A percentile compares a stretch with the other conserved stretches of the same genome.
Conservation (phyloP, 2,888 invertebrate species). For the Hemithea aestivaria region DNA sequence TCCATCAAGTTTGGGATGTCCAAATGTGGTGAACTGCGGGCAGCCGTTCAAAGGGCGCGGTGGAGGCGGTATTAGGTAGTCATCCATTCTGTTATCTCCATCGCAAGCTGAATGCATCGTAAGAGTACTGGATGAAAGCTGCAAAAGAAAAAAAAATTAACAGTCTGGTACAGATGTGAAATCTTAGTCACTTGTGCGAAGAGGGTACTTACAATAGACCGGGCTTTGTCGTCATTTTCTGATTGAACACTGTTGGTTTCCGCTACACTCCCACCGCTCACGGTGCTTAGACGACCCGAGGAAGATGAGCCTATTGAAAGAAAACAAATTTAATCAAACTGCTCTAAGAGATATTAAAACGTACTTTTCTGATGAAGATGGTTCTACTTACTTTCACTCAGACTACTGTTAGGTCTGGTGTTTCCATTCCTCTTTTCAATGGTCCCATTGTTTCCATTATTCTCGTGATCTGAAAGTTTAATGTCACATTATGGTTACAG, state of each 20-base stretch:
- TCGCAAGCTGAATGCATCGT: constrained; percentile 70
- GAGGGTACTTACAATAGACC: constrained; percentile 61
- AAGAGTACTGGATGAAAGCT: constrained; percentile 67
- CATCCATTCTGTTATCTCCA: constrained; percentile 70
- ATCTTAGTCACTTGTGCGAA: too few relatives aligned
- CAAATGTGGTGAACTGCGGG: constrained; percentile 70
- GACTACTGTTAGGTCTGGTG: constrained; percentile 68
- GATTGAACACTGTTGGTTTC: constrained; percentile 91
- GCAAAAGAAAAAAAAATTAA: not conserved
- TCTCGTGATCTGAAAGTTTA: constrained; percentile 54
- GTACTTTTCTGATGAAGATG: not conserved
- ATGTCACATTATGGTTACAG: not conserved
- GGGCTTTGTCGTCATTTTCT: constrained; percentile 86
- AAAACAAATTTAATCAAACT: not conserved
- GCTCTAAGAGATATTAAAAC: too few relatives aligned
- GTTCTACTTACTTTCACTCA: constrained; percentile 68
- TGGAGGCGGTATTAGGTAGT: constrained; percentile 82
- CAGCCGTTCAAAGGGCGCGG: constrained; percentile 74
- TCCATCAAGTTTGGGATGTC: constrained; percentile 65
- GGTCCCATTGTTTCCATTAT: constrained; percentile 43
- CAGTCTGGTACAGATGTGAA: too few relatives aligned
- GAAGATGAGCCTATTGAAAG: constrained; percentile 83
- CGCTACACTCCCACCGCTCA: constrained; percentile 88
- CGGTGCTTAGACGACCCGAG: constrained; percentile 89
- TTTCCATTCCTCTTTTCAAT: constrained; percentile 70